Conservation (phyloP, 1,140 invertebrate genomes). For the Cataglyphis hispanica region DNA sequence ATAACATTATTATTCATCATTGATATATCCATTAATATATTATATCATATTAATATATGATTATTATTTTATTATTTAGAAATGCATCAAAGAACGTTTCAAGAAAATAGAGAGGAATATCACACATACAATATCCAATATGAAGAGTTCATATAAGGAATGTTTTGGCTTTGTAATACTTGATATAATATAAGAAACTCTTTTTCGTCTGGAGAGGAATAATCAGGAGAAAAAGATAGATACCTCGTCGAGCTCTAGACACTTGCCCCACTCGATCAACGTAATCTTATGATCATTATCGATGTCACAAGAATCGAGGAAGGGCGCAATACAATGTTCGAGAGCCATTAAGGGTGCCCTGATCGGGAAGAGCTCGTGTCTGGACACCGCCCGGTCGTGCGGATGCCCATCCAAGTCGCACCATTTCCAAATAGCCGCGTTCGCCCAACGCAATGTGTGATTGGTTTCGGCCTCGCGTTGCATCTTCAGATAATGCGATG, state of each 20-base stretch:
- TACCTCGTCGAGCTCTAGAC: slow-evolving; percentile 94
- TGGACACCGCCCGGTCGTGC: slow-evolving; percentile 94
- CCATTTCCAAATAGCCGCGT: slow-evolving; percentile 98
- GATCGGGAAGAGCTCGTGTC: slow-evolving; percentile 98
- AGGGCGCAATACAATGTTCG: slow-evolving; percentile 98
- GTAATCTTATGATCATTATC: slow-evolving; percentile 96
- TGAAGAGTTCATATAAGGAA: neutral
- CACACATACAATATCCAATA: neutral
- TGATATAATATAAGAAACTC: neutral
- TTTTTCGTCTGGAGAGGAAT: neutral
- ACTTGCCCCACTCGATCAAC: slow-evolving; percentile 96
- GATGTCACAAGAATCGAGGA: slow-evolving; percentile 95
- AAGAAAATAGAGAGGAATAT: neutral
- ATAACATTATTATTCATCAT: neutral
- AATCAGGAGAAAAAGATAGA: too few relatives aligned
- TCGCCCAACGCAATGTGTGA: slow-evolving; percentile 93
- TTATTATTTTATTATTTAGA: neutral
- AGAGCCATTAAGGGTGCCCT: slow-evolving; percentile 96
- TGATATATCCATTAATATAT: too few relatives aligned
- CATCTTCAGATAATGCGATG: slow-evolving; percentile 94
- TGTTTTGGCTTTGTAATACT: neutral
- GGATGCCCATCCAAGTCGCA: slow-evolving; percentile 96
- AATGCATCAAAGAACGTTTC: neutral
- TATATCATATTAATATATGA: too few relatives aligned
- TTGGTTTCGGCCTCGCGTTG: slow-evolving; percentile 95